Evolutionary conservation across 2,797 vertebrate genomes (phyloP).

Genomic region (Sebastes dallii): DNA sequence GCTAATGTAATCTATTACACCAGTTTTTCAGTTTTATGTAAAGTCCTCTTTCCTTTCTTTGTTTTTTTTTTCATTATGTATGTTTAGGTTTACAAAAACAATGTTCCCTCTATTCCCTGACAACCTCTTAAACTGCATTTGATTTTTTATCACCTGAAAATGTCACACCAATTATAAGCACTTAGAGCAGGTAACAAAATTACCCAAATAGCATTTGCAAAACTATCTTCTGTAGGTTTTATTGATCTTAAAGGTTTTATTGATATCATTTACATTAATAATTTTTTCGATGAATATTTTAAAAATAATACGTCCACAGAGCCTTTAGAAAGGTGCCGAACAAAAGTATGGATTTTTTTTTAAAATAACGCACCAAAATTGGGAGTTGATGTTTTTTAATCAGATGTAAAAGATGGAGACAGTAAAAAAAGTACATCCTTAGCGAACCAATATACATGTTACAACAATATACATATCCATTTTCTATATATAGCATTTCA

Average conservation of each 20-base stretch:
- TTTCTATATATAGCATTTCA: slow-evolving; percentile 67
- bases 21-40: neutral
- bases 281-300: too few species aligned
- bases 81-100: neutral
- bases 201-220: neutral
- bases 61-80: neutral
- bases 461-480: slow-evolving; percentile 69
- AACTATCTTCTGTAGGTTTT: neutral
- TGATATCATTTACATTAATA: too few species aligned
- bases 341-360: neutral
- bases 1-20: neutral
- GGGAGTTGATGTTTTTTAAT: slow-evolving; percentile 74
- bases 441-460: slow-evolving; percentile 73
- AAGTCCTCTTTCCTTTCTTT: neutral
- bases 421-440: slow-evolving; percentile 73
- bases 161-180: neutral
- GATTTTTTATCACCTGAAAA: neutral
- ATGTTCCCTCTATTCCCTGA: rapidly evolving
- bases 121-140: neutral
- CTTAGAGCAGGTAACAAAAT: neutral
- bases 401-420: slow-evolving; percentile 78
- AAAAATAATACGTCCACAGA: too few species aligned
- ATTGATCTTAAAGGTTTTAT: neutral
- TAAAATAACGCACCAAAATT: neutral
- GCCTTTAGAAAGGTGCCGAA: too few species aligned